Base-by-base conservation (phyloP, 2,113 vertebrate species). In the Thermophis baileyi region DNA sequence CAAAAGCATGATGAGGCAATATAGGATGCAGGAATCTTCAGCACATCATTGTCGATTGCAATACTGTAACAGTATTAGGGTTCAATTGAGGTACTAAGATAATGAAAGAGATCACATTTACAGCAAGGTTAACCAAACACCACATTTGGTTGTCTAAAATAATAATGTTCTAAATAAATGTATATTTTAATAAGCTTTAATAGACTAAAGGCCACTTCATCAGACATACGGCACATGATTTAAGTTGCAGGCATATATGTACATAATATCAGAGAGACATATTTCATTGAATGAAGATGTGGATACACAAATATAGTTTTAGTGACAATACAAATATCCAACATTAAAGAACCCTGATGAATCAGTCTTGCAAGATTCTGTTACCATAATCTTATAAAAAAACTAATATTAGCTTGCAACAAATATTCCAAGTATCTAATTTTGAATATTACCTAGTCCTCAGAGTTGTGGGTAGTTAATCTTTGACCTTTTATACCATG, bases 371-470 rank as follows among this genome's bases (percentile, higher is more conserved):
- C n/a, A 74, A 40, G n/a, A 40, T 74, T 74, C 69, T 74, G n/a
- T 74, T 74, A 40, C n/a, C 16, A 40, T 74, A 74, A 74, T 16
- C n/a, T 40, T 74, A 74, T 0, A 74, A 74, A 35, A 35, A 18
- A 74, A 20, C 2, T 69, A 69, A n/a, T 69, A 14, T 69, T 40
- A 40, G n/a, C 69, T 35, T 20, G n/a, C 16, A 95, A 96, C 96
- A 97, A 97, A 97, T 97, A 97, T 97, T 97, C 97, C 94, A 97
- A 97, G 97, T 97, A 97, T 96, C 95, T 96, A 95, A 95, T 97
- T 96, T 95, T 96, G 81, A 97, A 96, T 97, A 97, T 96, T 95
- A 97, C 98, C 97, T 96, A 96, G 95, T 96, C 94, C 94, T 51
- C 94, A 91, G 95, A 94, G 97, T 96, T 92, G 94, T 95, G 96